Base-by-base conservation (phyloP, 2,113 vertebrate genomes). In the Siphamia tubifer region DNA sequence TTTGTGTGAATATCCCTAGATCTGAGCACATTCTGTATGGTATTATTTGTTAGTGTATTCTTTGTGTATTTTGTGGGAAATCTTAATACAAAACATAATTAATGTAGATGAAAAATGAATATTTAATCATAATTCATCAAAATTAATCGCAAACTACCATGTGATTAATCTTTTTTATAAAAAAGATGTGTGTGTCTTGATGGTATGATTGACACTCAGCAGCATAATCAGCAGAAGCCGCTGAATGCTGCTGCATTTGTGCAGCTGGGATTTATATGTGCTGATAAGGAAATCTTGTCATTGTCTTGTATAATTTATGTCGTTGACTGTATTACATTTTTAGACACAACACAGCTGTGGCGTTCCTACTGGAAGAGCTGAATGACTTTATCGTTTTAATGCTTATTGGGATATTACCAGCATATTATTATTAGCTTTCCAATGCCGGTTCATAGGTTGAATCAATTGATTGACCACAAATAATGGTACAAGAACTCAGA, bases 221-320 rank as follows among this genome's bases (percentile, higher is more conserved):
- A 77, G 76, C 39, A 39, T 57, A 52, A 89, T 87, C 79, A 84
- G 71, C 71, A 71, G 58, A 72, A 68, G 68, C 58, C 1, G 38
- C 63, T 35, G 24, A 67, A 43, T 8, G 53, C 57, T 51, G 45
- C 48, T 21, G 48, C 44, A 54, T 85, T 61, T 65, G 71, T 62
- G 56, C 17, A 38, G 28, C 34, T 4, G 25, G 73, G 69, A 89
- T 92, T 92, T 89, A 91, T 84, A 80, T 84, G 70, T 70, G 72
- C 62, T 66, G 78, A 87, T 89, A 86, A 89, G 73, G 64, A 90
- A 87, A 77, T 78, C 79, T 64, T 83, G 78, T 89, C 73, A 66
- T 81, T 89, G 74, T 86, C 83, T 72, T 81, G 36, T 17, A 75
- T 82, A 84, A 89, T 89, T 87, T 86, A 89, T 90, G 81, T 81